Conservation (phyloP, 1,140 invertebrate genomes). For the Bacillus rossius region DNA sequence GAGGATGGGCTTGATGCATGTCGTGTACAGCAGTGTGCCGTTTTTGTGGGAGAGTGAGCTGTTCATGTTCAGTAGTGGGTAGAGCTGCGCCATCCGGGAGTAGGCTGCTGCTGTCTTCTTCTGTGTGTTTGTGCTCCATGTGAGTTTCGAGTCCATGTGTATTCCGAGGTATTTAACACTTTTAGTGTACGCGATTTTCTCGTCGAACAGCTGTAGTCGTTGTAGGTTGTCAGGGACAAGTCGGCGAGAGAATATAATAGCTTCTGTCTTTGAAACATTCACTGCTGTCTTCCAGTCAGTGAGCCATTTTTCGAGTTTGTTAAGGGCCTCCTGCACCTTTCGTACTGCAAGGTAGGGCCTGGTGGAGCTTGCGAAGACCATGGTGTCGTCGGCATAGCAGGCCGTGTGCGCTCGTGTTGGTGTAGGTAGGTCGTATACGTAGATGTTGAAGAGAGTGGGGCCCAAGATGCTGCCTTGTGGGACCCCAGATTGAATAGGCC, state of each 20-base stretch:
- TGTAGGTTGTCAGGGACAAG: not conserved
- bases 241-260: not conserved
- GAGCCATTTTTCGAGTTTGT: not conserved
- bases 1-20: too few relatives aligned
- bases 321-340: not conserved
- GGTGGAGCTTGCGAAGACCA: not conserved
- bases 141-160: too few relatives aligned
- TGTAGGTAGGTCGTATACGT: conserved; percentile 13
- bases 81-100: too few relatives aligned
- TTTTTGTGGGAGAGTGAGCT: too few relatives aligned
- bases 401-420: not conserved
- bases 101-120: too few relatives aligned
- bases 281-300: not conserved
- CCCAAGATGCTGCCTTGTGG: conserved; percentile 14
- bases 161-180: too few relatives aligned
- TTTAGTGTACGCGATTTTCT: not conserved
- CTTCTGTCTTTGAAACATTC: not conserved
- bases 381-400: conserved; percentile 15
- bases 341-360: not conserved
- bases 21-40: too few relatives aligned
- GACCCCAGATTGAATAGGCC: not conserved
- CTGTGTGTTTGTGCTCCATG: too few relatives aligned
- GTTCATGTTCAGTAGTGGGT: too few relatives aligned
- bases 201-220: not conserved
- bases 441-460: conserved; percentile 16